Evolutionary conservation across 2,888 invertebrate genomes (phyloP), one percentile per base, ranked within the genome.

Genomic region (Lasioglossum figueresi): DNA sequence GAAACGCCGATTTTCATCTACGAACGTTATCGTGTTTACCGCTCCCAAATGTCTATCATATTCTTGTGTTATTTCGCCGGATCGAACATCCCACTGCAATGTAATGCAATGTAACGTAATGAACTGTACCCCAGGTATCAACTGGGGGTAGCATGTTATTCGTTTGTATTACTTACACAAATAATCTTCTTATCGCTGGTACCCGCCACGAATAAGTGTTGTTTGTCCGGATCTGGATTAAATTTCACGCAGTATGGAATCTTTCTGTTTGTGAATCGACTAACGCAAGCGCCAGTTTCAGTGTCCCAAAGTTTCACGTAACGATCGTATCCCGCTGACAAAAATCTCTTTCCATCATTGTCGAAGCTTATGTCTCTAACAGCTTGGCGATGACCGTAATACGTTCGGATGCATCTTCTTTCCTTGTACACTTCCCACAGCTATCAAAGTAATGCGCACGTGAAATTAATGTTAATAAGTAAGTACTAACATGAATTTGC

Each of bases 221-320:
- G 99, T 92, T 99, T 99, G 93, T 99, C 99, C 75, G 97, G 97
- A 93, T 99, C 99, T 0, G 99, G 99, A 95, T 99, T 98, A 95
- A 99, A 99, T 96, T 99, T 99, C 71, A 98, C 98, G 95, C 99
- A 99, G 95, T 99, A 99, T 0, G 99, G 98, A 92, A 99, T 98
- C 95, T 99, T 99, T 80, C 99, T 96, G 75, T 98, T 99, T 31
- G 99, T 98, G 95, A 99, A 99, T 70, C 99, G 96, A 0, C 97
- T 97, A 48, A 98, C 95, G 85, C 98, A 98, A 90, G 96, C 97
- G 72, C 99, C 99, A 0, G 98, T 98, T 96, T 99, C 99, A 0
- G 99, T 99, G 95, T 99, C 99, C 99, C 99, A 99, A 70, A 99
- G 95, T 95, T 99, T 99, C 82, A 99, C 98, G 94, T 98, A 99